phyloP scores from a whole-genome alignment of 2,113 vertebrate species.

The Channa maculata region DNA sequence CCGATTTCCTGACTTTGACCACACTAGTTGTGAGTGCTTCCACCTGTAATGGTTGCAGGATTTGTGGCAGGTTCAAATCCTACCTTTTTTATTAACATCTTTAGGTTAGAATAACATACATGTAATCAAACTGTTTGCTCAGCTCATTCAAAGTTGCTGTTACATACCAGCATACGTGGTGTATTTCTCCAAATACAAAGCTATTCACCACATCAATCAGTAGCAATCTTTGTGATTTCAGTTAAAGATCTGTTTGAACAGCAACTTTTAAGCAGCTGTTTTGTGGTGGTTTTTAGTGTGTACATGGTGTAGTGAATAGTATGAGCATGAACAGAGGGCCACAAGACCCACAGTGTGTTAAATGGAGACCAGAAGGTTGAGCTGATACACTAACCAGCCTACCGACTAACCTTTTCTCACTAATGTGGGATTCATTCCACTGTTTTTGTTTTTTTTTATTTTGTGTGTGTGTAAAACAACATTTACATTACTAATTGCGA shows the following conservation, averaged over 20 bases:
- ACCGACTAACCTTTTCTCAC: background rate
- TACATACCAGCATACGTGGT: no score
- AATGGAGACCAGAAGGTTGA: no score
- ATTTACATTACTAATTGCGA: background rate
- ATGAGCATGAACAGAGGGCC: background rate
- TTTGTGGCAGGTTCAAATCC: background rate
- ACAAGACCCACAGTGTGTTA: no score
- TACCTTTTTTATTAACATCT: background rate
- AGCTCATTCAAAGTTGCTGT: no score
- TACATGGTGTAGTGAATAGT: conserved; percentile 11
- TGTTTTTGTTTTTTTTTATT: background rate
- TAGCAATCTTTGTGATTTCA: background rate
- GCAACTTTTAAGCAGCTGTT: background rate
- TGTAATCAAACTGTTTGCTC: no score
- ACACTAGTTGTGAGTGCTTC: conserved; percentile 59
- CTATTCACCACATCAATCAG: no score
- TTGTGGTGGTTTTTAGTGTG: background rate
- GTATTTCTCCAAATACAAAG: no score
- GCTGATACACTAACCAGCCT: no score
- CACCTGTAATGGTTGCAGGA: conserved; percentile 17
- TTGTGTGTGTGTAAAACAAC: background rate
- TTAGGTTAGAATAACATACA: no score
- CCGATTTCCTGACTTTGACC: conserved; percentile 68
- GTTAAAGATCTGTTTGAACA: background rate
- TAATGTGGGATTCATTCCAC: background rate